Evolutionary conservation across 2,113 vertebrate genomes (phyloP).

Genomic region (Gavia stellata): DNA sequence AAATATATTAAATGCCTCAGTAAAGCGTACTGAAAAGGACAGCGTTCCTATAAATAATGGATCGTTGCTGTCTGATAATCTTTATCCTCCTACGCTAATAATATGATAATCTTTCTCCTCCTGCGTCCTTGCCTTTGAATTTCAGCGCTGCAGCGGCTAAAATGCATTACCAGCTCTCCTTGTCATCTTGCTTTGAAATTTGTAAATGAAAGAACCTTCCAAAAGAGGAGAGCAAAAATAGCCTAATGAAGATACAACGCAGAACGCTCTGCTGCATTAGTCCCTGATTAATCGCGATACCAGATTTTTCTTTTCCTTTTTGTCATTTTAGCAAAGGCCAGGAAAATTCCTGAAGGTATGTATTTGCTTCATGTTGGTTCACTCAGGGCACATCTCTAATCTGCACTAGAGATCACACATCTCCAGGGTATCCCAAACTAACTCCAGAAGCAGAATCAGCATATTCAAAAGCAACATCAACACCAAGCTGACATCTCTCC

Average conservation of each 20-base stretch:
- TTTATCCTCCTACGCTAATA: conserved; percentile 52
- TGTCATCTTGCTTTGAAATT: conserved; percentile 32
- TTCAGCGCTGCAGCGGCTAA: conserved; percentile 5
- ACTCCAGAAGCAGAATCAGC: neutral
- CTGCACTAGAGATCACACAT: neutral
- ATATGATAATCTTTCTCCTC: conserved; percentile 63
- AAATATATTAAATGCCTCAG: conserved; percentile 59
- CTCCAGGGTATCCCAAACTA: neutral
- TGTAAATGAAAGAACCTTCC: conserved; percentile 37
- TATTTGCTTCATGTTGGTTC: neutral
- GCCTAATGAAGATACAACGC: neutral
- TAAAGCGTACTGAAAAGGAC: neutral
- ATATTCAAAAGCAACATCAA: neutral
- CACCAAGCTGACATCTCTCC: neutral
- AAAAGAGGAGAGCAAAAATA: conserved; percentile 6
- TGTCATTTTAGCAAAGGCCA: neutral
- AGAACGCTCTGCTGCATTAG: neutral
- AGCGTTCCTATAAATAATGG: conserved; percentile 63
- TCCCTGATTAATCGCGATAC: neutral
- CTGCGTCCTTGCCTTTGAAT: conserved; percentile 49
- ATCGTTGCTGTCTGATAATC: conserved; percentile 47
- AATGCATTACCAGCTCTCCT: neutral
- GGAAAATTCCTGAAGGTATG: neutral
- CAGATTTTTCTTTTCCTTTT: neutral
- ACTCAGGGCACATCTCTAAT: neutral